Conservation (phyloP, 2,797 vertebrate genomes). For the Ceyx erithaca region DNA sequence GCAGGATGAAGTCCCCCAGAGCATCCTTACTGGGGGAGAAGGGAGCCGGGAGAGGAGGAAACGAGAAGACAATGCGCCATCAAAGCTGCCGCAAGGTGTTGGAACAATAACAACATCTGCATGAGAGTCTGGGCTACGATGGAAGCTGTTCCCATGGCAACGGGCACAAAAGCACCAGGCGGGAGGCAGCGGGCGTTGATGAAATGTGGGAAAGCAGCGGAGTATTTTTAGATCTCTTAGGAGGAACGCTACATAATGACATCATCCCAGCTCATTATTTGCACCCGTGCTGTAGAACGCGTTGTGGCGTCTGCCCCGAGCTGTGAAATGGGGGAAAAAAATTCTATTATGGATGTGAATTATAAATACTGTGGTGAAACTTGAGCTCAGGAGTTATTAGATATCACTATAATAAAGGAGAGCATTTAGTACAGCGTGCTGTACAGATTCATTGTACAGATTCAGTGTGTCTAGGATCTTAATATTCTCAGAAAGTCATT, state of each 20-base stretch:
- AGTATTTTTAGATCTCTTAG: constrained; percentile 71
- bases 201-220: constrained; percentile 66
- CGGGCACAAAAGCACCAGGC: constrained; percentile 61
- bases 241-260: constrained; percentile 33
- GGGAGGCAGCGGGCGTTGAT: constrained; percentile 46
- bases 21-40: background rate
- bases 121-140: constrained; percentile 72
- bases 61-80: constrained; percentile 51
- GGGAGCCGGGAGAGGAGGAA: constrained; percentile 22
- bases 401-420: constrained; percentile 43
- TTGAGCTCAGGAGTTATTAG: constrained; percentile 57
- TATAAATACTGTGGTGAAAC: constrained; percentile 58
- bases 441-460: constrained; percentile 1
- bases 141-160: constrained; percentile 80
- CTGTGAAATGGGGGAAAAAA: constrained; percentile 54
- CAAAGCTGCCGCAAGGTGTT: constrained; percentile 72
- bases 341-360: constrained; percentile 61
- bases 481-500: constrained; percentile 63
- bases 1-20: background rate
- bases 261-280: constrained; percentile 68
- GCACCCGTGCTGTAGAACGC: constrained; percentile 32
- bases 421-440: constrained; percentile 46
- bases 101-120: constrained; percentile 71
- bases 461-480: constrained; percentile 40
- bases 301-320: constrained; percentile 47